Evolutionary conservation across 2,888 invertebrate genomes (phyloP), one percentile per base, ranked within the genome.

Genomic region (Drosophila leonis): DNA sequence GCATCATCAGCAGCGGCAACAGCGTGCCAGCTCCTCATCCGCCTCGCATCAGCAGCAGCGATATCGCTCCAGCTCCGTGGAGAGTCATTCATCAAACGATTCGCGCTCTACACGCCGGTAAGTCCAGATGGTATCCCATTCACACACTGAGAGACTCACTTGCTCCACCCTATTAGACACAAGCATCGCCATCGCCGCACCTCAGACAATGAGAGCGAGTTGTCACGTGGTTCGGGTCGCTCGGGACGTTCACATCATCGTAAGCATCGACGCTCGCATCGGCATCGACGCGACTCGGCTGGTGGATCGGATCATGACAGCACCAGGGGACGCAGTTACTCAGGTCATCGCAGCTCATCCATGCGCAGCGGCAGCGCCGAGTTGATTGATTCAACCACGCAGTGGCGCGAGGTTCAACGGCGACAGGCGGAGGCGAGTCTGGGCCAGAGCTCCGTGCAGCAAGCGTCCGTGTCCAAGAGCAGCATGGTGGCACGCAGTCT

Each of bases 191-290:
- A 97, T 85, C 95, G 97, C 79, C 94, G 96, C 88, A 95, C 97
- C 81, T 98, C 98, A 1, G 98, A 98, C 92, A 97, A 97, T 80
- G 98, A 98, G 93, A 98, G 98, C 88, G 98, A 98, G 93, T 93
- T 97, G 80, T 98, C 98, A 0, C 95, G 97, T 71, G 96, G 97
- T 46, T 98, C 97, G 9, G 96, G 96, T 18, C 95, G 96, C 79
- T 97, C 97, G 9, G 96, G 96, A 20, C 90, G 97, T 68, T 95
- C 96, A 66, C 96, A 97, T 91, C 95, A 96, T 66, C 96, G 97
- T 78, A 95, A 95, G 76, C 96, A 93, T 78, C 95, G 97, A 79
- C 96, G 96, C 52, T 95, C 96, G 46, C 82, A 91, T 64, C 96
- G 97, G 83, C 94, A 95, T 79, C 95, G 96, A 88, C 94, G 95